Evolutionary conservation across 1,140 invertebrate genomes (phyloP).

Genomic region (Drosophila paulistorum): DNA sequence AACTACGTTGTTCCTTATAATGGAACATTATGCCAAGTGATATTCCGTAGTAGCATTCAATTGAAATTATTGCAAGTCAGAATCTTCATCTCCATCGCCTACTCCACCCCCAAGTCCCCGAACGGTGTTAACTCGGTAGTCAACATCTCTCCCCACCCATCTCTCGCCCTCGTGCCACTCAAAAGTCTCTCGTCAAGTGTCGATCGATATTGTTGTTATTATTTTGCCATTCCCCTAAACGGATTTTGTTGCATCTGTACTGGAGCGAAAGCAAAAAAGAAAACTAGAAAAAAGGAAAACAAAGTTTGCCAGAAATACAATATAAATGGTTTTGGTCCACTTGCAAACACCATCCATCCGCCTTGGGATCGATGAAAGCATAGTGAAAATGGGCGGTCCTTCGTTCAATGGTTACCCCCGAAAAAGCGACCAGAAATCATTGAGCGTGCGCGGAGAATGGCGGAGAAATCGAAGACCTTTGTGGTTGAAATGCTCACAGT

Average conservation of each 20-base stretch:
- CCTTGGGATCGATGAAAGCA: slow-evolving; percentile 72
- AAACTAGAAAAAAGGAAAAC: slow-evolving; percentile 18
- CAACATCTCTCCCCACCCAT: slow-evolving; percentile 16
- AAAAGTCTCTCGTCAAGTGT: slow-evolving; percentile 28
- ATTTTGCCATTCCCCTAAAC: slow-evolving; percentile 18
- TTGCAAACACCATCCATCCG: slow-evolving; percentile 23
- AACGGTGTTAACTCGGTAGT: slow-evolving; percentile 64
- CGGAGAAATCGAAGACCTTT: slow-evolving; percentile 26
- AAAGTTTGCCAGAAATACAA: slow-evolving; percentile 39
- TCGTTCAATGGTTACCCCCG: slow-evolving; percentile 29
- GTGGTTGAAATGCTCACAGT: slow-evolving; percentile 24
- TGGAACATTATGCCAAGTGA: slow-evolving; percentile 72
- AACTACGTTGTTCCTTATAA: slow-evolving; percentile 46
- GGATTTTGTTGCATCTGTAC: slow-evolving; percentile 49
- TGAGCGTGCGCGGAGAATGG: slow-evolving; percentile 71
- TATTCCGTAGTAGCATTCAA: slow-evolving; percentile 70
- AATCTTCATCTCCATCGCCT: slow-evolving; percentile 23
- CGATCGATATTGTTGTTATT: slow-evolving; percentile 54
- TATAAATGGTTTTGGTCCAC: slow-evolving; percentile 66
- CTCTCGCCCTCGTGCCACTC: slow-evolving; percentile 23
- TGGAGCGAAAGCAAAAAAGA: slow-evolving; percentile 13
- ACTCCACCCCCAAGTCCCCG: slow-evolving; percentile 28
- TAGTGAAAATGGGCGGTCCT: slow-evolving; percentile 75
- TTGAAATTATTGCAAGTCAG: slow-evolving; percentile 80
- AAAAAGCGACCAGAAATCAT: slow-evolving; percentile 32